Evolutionary conservation across 2,888 invertebrate species (phyloP), one percentile per base, ranked within the genome.

Genomic region (Leptopilina syphax): DNA sequence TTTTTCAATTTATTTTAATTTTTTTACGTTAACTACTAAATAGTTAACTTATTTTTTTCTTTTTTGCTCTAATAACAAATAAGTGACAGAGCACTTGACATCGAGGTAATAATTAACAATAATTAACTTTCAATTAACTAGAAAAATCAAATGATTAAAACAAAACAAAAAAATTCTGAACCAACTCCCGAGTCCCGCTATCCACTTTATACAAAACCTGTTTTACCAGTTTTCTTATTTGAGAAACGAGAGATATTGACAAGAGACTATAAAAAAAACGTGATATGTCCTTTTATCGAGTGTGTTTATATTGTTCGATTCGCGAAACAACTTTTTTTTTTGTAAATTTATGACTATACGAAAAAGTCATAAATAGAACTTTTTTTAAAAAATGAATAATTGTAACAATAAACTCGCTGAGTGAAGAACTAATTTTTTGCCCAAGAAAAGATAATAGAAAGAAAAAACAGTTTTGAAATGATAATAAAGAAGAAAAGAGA

Each of bases 231-330:
- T 70, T 24, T 54, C 44, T 44, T 44, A 44, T 8, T 27, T 57
- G 27, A 73, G 12, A 57, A 73, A 73, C 54, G 54, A 73, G 54
- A 73, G 54, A 13, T 73, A 73, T 73, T 34, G 13, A 73, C 34
- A 12, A 34, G 34, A 73, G n/a, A 57, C 7, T 50, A 13, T 34
- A 18, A 60, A n/a, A 24, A 24, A 73, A 34, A 70, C 27, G 27
- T 27, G 70, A 70, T 50, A 1, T 41, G 66, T 13, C 41, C 41
- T 41, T 67, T 67, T 44, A 67, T 44, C n/a, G 7, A 67, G 63
- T 63, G 24, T 63, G 8, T 44, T 44, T 44, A 44, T 44, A 44
- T 44, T 44, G 44, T 44, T 44, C 44, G 8, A 63, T 7, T 63
- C 12, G 50, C 10, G 63, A 18, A 63, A 63, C 24, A 63, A 50